These are phyloP conservation scores for Paralvinella palmiformis DNA, from an alignment of 1,140 invertebrate genomes.

Conservation along the genomic window DNA sequence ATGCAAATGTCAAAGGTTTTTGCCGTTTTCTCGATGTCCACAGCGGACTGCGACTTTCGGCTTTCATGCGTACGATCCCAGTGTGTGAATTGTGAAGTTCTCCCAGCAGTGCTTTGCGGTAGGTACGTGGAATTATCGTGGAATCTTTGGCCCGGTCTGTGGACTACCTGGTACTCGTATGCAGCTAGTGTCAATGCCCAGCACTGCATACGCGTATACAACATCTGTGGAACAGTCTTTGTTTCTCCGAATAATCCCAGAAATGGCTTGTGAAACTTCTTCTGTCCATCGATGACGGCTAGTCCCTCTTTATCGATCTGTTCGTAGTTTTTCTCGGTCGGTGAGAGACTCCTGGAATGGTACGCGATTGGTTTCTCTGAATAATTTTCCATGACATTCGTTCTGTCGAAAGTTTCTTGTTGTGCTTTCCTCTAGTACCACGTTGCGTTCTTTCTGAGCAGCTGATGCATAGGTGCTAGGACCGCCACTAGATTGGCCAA, in stretches of 20 bases:
- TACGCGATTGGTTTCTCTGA: background rate
- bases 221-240: background rate
- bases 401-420: background rate
- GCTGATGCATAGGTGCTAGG: constrained; percentile 1
- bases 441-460: constrained; percentile 2
- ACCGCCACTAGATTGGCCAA: background rate
- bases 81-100: constrained; percentile 7
- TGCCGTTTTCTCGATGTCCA: constrained; percentile 6
- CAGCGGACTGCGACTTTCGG: background rate
- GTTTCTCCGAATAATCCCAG: constrained; percentile 8
- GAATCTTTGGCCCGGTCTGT: background rate
- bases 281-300: background rate
- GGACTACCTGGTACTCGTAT: background rate
- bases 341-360: background rate
- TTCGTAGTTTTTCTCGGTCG: constrained; percentile 1
- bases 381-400: background rate
- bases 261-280: constrained; percentile 11
- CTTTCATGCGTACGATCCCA: constrained; percentile 8
- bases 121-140: constrained; percentile 3
- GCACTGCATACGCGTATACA: background rate
- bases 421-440: constrained; percentile 4
- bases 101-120: background rate
- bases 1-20: constrained; percentile 24
- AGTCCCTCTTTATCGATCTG: constrained; percentile 14
- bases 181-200: constrained; percentile 10